phyloP scores from a whole-genome alignment of 2,797 vertebrate genomes.

The Artibeus jamaicensis region DNA sequence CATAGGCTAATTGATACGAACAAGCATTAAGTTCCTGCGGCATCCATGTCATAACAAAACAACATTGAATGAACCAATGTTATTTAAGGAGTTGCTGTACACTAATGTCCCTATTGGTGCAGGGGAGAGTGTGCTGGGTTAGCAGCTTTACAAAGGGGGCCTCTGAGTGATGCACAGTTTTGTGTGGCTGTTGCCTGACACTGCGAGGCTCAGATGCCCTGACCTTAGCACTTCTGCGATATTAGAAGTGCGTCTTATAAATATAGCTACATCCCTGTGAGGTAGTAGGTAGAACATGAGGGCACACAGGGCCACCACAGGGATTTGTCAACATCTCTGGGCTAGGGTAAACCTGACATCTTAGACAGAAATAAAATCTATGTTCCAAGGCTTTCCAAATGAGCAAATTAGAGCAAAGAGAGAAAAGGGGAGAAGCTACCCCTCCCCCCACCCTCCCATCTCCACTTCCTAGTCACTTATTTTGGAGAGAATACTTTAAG shows the following conservation, averaged over 20 bases:
- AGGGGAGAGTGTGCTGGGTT: not conserved
- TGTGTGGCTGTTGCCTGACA: conserved; percentile 46
- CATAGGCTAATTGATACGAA: not conserved
- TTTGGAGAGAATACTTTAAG: conserved; percentile 40
- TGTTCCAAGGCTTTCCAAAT: conserved; percentile 58
- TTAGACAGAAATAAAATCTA: conserved; percentile 62
- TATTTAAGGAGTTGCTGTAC: not conserved
- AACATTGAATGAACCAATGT: not conserved
- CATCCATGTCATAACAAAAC: not conserved
- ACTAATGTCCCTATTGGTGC: not conserved
- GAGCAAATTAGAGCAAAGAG: not conserved
- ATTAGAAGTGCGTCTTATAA: conserved; percentile 62
- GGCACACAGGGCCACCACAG: not conserved
- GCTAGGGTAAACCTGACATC: conserved; percentile 50
- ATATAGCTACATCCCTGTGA: conserved; percentile 4
- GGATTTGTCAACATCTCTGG: not conserved
- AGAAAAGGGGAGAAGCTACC: not conserved
- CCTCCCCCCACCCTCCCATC: not conserved
- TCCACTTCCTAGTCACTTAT: not conserved
- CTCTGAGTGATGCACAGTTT: not conserved
- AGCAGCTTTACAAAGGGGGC: conserved; percentile 15
- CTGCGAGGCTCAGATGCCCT: conserved; percentile 30
- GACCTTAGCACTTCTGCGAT: conserved; percentile 54
- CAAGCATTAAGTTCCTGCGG: not conserved
- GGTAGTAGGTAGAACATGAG: not conserved